Conservation (phyloP, 1,140 invertebrate species). For the Drosophila bipectinata region DNA sequence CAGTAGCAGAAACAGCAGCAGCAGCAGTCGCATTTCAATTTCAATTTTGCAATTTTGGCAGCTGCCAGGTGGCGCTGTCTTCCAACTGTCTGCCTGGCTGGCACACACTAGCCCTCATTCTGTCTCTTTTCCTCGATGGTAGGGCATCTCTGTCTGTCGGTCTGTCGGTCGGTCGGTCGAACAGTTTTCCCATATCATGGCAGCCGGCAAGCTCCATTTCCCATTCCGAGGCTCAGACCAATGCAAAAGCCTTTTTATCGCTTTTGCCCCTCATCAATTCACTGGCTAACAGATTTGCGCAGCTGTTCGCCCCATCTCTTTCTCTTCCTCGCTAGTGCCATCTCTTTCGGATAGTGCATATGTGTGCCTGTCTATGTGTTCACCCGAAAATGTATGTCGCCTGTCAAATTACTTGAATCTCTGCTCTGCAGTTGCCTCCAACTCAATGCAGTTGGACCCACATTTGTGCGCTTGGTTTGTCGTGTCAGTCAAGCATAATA, state of each 20-base stretch:
- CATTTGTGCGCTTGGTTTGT: slow-evolving; percentile 81
- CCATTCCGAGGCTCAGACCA: slow-evolving; percentile 33
- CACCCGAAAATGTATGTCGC: slow-evolving; percentile 76
- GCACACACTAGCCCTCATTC: slow-evolving; percentile 7
- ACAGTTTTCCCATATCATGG: slow-evolving; percentile 66
- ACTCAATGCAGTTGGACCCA: slow-evolving; percentile 78
- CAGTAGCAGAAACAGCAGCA: slow-evolving; percentile 24
- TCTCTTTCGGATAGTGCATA: slow-evolving; percentile 7
- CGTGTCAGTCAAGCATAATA: slow-evolving; percentile 81
- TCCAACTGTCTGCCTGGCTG: slow-evolving; percentile 66
- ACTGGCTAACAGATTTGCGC: slow-evolving; percentile 78
- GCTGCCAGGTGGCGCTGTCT: slow-evolving; percentile 80
- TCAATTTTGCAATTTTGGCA: slow-evolving; percentile 82
- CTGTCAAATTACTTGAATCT: slow-evolving; percentile 82
- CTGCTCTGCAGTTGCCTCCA: slow-evolving; percentile 46
- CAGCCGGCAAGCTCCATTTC: slow-evolving; percentile 49
- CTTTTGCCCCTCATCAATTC: slow-evolving; percentile 78
- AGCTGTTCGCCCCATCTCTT: slow-evolving; percentile 45
- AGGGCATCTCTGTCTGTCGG: slow-evolving; percentile 5
- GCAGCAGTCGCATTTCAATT: slow-evolving; percentile 79
- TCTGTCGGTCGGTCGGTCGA: slow-evolving; percentile 8
- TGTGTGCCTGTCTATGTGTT: slow-evolving; percentile 25
- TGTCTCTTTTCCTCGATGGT: not conserved
- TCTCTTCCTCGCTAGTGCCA: not conserved
- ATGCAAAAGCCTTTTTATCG: slow-evolving; percentile 78